Evolutionary conservation across 2,113 vertebrate genomes (phyloP), one percentile per base, ranked within the genome.

Genomic region (Reinhardtius hippoglossoides): DNA sequence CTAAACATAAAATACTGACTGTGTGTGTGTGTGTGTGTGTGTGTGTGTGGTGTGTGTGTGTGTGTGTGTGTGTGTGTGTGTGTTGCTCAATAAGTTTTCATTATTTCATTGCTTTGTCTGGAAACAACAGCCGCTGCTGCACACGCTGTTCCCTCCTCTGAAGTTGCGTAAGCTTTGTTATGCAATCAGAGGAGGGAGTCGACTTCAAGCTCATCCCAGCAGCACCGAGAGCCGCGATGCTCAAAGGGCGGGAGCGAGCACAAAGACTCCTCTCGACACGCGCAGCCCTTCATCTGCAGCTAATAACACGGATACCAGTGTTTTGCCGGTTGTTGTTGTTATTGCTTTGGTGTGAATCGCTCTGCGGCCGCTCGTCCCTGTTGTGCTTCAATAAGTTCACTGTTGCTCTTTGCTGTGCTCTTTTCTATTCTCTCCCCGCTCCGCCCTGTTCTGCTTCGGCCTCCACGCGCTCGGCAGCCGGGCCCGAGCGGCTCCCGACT

Each of bases 121-220:
- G 83, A 79, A 79, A 87, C 60, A 81, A 86, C 76, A 56, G 0
- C 71, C 55, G 57, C 63, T 15, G 0, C 56, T 35, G 74, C 64
- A 62, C 74, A 42, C n/a, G 0, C 60, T 61, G 73, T 83, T 87
- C 65, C 73, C 42, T 21, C 60, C 71, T 67, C 13, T 44, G 71
- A 69, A 26, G 87, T 89, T 92, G 88, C 87, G 9, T 90, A 89
- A 91, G 83, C 74, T 77, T 89, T 89, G 87, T 90, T 91, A 86
- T 82, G 89, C 86, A 91, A 89, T 73, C 73, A 63, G 59, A 52
- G 40, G 67, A 67, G 18, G 73, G 71, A 66, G 72, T 3, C 37
- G 56, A 86, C 81, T 82, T 88, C 68, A 90, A 85, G 83, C 81
- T 86, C 85, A 87, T 90, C 87, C 62, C 59, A 3, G 21, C 37